Evolutionary conservation across 30 jellyfish, hydroid and myxozoan species (phyloP).

Genomic region (Cassiopea andromeda): DNA sequence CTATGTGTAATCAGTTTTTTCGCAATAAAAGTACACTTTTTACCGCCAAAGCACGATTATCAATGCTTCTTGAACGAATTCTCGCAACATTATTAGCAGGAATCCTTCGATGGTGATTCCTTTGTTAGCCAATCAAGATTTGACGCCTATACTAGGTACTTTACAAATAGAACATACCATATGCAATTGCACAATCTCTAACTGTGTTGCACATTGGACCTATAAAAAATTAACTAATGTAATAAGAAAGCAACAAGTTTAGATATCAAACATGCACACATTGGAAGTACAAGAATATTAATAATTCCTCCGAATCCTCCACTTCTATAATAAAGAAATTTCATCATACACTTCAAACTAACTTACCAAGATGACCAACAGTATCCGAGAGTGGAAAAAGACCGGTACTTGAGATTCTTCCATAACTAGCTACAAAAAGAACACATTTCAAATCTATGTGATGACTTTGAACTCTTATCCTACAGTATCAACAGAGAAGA

Average conservation of each 20-base stretch:
- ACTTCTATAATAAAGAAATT: too few relatives aligned
- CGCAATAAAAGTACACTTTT: too few relatives aligned
- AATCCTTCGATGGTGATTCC: too few relatives aligned
- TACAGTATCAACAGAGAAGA: too few relatives aligned
- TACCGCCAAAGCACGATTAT: too few relatives aligned
- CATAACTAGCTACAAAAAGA: slow-evolving; percentile 70
- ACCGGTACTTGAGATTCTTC: slow-evolving; percentile 70
- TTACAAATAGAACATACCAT: slow-evolving; percentile 14
- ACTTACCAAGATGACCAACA: slow-evolving; percentile 86
- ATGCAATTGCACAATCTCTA: slow-evolving; percentile 51
- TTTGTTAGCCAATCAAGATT: too few relatives aligned
- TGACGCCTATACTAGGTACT: too few relatives aligned
- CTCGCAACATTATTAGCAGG: too few relatives aligned
- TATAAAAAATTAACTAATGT: background rate
- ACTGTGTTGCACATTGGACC: slow-evolving; percentile 57
- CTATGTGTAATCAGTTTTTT: too few relatives aligned
- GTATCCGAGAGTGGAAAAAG: slow-evolving; percentile 58
- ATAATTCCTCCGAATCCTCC: too few relatives aligned
- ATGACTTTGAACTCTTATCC: background rate
- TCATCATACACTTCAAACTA: background rate
- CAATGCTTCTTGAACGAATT: too few relatives aligned
- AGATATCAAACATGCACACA: background rate
- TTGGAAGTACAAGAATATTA: too few relatives aligned
- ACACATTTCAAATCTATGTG: background rate
- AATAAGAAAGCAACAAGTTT: background rate